Conservation (phyloP, 2,888 invertebrate genomes). For the Petrophora chlorosata region DNA sequence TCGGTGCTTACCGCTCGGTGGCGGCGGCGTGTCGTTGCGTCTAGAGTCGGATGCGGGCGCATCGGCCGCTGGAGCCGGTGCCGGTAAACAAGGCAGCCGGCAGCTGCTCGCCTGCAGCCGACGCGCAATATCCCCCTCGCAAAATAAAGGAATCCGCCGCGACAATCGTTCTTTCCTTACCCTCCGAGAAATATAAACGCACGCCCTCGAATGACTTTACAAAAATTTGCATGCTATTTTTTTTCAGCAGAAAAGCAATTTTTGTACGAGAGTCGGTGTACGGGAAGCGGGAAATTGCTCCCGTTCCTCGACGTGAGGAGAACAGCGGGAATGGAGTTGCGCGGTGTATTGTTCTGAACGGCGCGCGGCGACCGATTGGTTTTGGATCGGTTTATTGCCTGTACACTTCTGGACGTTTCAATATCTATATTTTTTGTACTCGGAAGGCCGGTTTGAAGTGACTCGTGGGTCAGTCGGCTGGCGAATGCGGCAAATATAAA, state of each 20-base stretch:
- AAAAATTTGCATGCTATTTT: slow-evolving; percentile 81
- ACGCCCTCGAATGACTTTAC: slow-evolving; percentile 82
- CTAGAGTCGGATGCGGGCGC: slow-evolving; percentile 60
- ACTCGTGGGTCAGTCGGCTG: slow-evolving; percentile 3
- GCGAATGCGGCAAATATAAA: no score
- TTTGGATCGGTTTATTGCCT: slow-evolving; percentile 66
- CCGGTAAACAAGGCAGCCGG: slow-evolving; percentile 72
- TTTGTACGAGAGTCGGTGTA: slow-evolving; percentile 79
- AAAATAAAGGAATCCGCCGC: slow-evolving; percentile 81
- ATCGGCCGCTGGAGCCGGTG: slow-evolving; percentile 49
- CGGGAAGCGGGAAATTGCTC: slow-evolving; percentile 80
- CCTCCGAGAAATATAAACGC: slow-evolving; percentile 82
- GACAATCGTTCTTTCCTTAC: slow-evolving; percentile 81
- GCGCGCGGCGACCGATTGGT: slow-evolving; percentile 68
- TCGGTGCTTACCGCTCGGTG: no score
- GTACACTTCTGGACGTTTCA: slow-evolving; percentile 52
- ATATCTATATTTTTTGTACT: slow-evolving; percentile 15
- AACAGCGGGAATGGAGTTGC: slow-evolving; percentile 72
- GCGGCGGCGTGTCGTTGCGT: slow-evolving; percentile 53
- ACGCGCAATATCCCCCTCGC: slow-evolving; percentile 82
- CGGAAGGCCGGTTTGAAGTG: slow-evolving; percentile 2
- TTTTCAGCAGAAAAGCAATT: slow-evolving; percentile 82
- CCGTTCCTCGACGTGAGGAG: slow-evolving; percentile 66
- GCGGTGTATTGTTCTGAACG: slow-evolving; percentile 63
- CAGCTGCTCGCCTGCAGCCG: slow-evolving; percentile 74